A percentile compares a stretch with the other conserved stretches of the same genome.
Evolutionary conservation across 2,113 vertebrate species (phyloP).

Genomic region (Atlantisia rogersi): DNA sequence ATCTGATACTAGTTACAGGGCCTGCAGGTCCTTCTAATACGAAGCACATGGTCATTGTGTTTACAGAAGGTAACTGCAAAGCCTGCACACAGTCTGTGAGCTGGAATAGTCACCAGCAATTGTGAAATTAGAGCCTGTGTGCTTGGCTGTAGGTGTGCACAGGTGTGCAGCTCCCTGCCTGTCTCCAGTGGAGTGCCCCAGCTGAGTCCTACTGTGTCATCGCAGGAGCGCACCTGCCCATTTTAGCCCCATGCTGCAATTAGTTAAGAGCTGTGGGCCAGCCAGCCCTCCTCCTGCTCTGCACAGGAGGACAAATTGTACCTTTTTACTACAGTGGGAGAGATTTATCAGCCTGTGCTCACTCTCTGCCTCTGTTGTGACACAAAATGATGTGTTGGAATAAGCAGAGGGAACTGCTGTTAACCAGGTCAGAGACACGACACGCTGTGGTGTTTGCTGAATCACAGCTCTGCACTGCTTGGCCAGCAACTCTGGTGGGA

Average conservation of each 20-base stretch:
- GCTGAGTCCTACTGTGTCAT: neutral
- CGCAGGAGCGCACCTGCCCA: neutral
- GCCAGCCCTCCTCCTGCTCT: neutral
- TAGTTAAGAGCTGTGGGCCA: neutral
- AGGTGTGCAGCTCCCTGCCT: neutral
- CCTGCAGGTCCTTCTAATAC: neutral
- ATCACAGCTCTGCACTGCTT: neutral
- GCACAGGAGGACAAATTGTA: neutral
- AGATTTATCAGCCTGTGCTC: neutral
- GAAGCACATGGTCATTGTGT: rapidly evolving
- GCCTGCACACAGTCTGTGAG: neutral
- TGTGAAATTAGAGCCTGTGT: neutral
- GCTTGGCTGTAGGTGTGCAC: neutral
- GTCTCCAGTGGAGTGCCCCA: neutral
- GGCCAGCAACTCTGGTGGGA: neutral
- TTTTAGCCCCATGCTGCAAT: neutral
- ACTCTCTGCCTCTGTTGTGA: neutral
- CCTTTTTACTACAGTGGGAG: neutral
- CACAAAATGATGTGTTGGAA: neutral
- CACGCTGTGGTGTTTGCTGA: neutral
- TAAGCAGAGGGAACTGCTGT: neutral
- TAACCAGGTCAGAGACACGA: neutral
- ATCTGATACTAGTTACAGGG: neutral
- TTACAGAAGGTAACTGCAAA: neutral
- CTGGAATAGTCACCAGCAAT: neutral